Conservation (phyloP, 2,888 invertebrate genomes). For the Polylopha cassiicola region DNA sequence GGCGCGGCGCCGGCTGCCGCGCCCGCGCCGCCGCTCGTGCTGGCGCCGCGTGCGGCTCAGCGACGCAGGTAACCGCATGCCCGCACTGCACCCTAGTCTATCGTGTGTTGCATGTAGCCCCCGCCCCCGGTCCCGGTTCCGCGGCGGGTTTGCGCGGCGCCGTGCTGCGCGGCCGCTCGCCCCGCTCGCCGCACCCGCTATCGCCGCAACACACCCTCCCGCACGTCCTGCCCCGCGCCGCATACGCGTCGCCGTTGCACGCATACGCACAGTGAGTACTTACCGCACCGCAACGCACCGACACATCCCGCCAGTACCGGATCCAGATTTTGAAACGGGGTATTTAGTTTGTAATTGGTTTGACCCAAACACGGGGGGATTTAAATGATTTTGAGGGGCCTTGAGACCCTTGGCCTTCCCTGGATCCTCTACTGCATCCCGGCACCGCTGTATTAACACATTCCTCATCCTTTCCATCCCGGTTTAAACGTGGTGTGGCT, state of each 20-base stretch:
- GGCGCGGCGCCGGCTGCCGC: constrained; percentile 78
- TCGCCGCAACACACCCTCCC: constrained; percentile 80
- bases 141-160: constrained; percentile 79
- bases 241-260: constrained; percentile 87
- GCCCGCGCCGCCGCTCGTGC: constrained; percentile 82
- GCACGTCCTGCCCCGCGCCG: constrained; percentile 84
- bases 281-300: constrained; percentile 26
- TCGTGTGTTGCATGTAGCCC: constrained; percentile 79
- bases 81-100: constrained; percentile 23
- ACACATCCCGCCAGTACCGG: constrained; percentile 11
- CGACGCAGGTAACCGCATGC: constrained; percentile 80
- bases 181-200: constrained; percentile 78
- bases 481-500: no score
- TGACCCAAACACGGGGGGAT: no score
- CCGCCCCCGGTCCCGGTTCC: constrained; percentile 80
- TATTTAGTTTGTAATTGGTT: no score
- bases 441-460: no score
- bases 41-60: constrained; percentile 85
- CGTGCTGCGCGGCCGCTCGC: constrained; percentile 84
- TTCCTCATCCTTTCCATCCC: no score
- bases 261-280: constrained; percentile 94
- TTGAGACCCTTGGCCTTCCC: no score
- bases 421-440: no score
- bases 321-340: no score
- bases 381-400: no score